Evolutionary conservation across 2,113 vertebrate genomes (phyloP).

Genomic region (Rattus rattus): DNA sequence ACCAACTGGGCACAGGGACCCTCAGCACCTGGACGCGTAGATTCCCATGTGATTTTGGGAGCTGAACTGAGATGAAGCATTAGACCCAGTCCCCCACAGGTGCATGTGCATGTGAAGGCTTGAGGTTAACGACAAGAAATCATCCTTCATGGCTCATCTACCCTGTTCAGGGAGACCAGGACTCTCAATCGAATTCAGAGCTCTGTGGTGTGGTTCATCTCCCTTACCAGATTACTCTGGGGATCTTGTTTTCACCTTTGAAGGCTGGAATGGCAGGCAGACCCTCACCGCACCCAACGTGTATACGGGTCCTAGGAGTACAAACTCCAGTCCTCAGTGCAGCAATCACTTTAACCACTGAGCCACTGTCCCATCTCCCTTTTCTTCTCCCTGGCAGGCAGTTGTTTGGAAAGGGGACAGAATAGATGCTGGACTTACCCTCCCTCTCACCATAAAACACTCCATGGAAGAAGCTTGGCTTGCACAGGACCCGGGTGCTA

Average conservation of each 20-base stretch:
- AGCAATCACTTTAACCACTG: not conserved
- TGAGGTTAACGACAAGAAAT: not conserved
- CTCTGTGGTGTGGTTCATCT: not conserved
- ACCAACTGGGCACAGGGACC: no score
- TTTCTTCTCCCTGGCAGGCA: not conserved
- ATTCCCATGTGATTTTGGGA: no score
- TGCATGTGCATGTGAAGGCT: not conserved
- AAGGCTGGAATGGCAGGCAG: not conserved
- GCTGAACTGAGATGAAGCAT: no score
- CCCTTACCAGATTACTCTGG: not conserved
- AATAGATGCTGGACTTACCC: not conserved
- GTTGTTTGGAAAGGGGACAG: not conserved
- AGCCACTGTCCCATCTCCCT: not conserved
- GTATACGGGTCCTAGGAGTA: not conserved
- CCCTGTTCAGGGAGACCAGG: not conserved
- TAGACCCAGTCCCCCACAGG: no score
- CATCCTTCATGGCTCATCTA: not conserved
- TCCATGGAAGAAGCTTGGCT: fast-evolving
- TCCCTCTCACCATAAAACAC: not conserved
- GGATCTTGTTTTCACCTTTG: not conserved
- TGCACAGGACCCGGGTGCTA: fast-evolving
- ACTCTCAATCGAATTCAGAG: not conserved
- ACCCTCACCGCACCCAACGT: not conserved
- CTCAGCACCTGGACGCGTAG: no score
- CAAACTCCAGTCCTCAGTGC: not conserved